Conservation (phyloP, 1,140 invertebrate species). For the Eulimnadia texana region DNA sequence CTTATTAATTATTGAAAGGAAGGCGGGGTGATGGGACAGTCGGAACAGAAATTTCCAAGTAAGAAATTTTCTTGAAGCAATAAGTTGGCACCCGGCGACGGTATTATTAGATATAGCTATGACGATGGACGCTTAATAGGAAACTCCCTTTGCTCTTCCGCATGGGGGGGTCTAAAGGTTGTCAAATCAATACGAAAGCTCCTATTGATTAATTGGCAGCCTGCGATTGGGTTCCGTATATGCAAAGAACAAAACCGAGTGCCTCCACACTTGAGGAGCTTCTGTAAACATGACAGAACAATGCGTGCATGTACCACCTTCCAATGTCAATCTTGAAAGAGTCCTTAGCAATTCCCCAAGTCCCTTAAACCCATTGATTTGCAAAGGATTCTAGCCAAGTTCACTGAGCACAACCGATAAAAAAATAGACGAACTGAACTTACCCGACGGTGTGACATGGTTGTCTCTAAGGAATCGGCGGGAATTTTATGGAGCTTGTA, state of each 20-base stretch:
- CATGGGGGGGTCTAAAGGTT: background rate
- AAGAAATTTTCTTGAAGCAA: too few species aligned
- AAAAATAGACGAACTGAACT: background rate
- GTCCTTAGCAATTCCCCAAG: background rate
- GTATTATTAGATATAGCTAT: background rate
- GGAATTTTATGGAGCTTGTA: too few species aligned
- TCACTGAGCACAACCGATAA: background rate
- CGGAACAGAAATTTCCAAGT: too few species aligned
- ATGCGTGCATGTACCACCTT: background rate
- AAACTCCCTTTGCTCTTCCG: background rate
- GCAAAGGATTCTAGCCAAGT: background rate
- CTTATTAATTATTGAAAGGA: too few species aligned
- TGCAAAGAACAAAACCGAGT: background rate
- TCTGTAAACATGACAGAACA: background rate
- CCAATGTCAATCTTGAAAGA: background rate
- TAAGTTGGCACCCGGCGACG: background rate
- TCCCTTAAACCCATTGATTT: background rate
- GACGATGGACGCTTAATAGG: background rate
- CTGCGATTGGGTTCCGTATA: background rate
- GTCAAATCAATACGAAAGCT: background rate
- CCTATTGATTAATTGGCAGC: background rate
- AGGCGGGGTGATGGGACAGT: too few species aligned
- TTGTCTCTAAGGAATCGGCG: background rate
- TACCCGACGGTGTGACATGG: background rate
- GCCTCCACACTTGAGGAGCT: background rate